Base-by-base conservation (phyloP, 2,888 invertebrate species). In the Nymphalis polychloros region DNA sequence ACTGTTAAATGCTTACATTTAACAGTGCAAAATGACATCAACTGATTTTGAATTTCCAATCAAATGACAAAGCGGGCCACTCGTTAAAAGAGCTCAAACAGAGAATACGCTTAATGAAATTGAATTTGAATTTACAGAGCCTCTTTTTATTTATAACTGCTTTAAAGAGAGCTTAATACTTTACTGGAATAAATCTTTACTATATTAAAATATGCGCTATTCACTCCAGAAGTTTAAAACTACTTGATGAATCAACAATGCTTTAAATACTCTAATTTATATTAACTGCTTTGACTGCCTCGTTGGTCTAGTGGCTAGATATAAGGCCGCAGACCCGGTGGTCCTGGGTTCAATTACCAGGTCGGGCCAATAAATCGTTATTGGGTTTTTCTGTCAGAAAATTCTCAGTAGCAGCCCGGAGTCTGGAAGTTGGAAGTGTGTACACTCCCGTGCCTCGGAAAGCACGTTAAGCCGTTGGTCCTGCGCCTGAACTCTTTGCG, bases 21-120 rank as follows among this genome's bases (percentile, higher is more conserved):
- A 55, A 27, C n/a, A 55, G n/a, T 13, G n/a, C 16, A 55, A 31
- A 55, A 27, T 16, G 27, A 31, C 27, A 55, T 17, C 53, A 10
- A 53, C 4, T 19, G 16, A 55, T 27, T 55, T 27, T 55, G 17
- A 17, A 55, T n/a, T 31, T 31, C 17, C 53, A 55, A 55, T 55
- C 53, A 55, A 27, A 55, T 55, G 27, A 55, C 13, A 31, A 55
- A 41, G 41, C 23, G 16, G 17, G 16, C 27, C 16, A 19, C 31
- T 55, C 53, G 53, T 55, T 55, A 55, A 55, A 19, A n/a, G 53
- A 55, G 17, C 17, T 23, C 31, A 55, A 55, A 27, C 53, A 27
- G 53, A 7, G 27, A 50, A 41, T 23, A 55, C 53, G 27, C 17
- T n/a, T 55, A 31, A n/a, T 55, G 31, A 55, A 55, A 55, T 55